Conservation (phyloP, 2,888 invertebrate species). For the Tiphia femorata region DNA sequence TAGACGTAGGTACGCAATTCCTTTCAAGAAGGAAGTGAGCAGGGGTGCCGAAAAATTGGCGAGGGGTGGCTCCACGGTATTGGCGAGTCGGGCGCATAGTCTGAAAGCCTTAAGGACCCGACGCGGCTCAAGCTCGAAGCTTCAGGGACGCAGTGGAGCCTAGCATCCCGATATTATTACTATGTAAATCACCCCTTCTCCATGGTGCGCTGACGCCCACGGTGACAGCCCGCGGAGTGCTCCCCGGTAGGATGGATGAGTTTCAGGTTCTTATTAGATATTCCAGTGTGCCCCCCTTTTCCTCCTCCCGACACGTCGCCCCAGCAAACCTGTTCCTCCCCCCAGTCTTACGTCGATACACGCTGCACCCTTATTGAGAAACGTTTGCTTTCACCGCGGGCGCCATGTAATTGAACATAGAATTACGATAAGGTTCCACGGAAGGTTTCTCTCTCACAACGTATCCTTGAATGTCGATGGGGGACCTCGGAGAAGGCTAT, state of each 20-base stretch:
- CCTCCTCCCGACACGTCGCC: too few species aligned
- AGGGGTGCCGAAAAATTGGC: too few species aligned
- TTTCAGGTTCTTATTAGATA: slow-evolving; percentile 66
- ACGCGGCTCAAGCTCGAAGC: slow-evolving; percentile 20
- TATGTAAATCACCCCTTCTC: slow-evolving; percentile 68
- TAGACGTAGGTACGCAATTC: too few species aligned
- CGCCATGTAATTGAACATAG: slow-evolving; percentile 22
- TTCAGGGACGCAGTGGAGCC: slow-evolving; percentile 22
- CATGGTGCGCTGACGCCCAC: slow-evolving; percentile 60
- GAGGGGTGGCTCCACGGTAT: slow-evolving; percentile 13
- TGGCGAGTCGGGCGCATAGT: slow-evolving; percentile 23
- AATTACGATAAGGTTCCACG: slow-evolving; percentile 15
- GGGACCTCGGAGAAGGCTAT: too few species aligned
- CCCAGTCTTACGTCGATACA: slow-evolving; percentile 52
- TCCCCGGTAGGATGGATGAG: slow-evolving; percentile 63
- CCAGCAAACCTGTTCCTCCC: slow-evolving; percentile 49
- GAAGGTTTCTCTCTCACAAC: too few species aligned
- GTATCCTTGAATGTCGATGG: too few species aligned
- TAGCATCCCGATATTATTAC: slow-evolving; percentile 67
- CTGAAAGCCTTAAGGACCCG: slow-evolving; percentile 33
- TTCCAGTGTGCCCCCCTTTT: slow-evolving; percentile 59
- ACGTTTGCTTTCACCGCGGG: slow-evolving; percentile 15
- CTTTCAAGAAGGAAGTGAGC: too few species aligned
- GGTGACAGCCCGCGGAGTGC: slow-evolving; percentile 66
- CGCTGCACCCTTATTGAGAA: slow-evolving; percentile 42